Conservation (phyloP, 2,797 vertebrate species). For the Columba guinea region DNA sequence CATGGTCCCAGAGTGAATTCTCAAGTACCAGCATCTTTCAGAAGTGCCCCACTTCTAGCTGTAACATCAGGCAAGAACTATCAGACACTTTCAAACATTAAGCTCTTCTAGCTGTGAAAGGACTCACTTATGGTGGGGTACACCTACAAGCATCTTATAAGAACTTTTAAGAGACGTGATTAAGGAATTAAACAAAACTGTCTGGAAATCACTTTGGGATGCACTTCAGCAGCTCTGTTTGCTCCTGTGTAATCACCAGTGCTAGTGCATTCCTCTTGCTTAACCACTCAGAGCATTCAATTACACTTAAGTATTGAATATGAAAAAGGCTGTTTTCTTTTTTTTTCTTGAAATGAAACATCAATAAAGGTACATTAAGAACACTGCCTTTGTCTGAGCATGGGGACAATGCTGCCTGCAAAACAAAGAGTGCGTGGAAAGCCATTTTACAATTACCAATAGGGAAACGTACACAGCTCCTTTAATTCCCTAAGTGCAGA, state of each 20-base stretch:
- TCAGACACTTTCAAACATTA: not conserved
- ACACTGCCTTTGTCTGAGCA: not conserved
- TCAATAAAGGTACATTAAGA: not conserved
- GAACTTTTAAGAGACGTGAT: not conserved
- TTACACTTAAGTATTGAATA: not conserved
- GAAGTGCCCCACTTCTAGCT: not conserved
- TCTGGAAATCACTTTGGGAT: not conserved
- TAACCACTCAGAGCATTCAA: fast-evolving
- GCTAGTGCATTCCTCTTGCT: not conserved
- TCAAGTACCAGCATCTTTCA: not conserved
- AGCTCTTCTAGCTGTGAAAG: not conserved
- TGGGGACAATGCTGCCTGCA: not conserved
- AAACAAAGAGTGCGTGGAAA: slow-evolving; percentile 8
- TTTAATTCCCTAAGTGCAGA: not conserved
- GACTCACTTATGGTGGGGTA: not conserved
- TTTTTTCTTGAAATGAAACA: not conserved
- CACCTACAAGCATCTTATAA: fast-evolving
- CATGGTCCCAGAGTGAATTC: not conserved
- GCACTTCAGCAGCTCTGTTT: not conserved
- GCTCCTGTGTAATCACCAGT: not conserved
- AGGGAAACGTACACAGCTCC: fast-evolving
- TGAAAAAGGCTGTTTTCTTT: fast-evolving
- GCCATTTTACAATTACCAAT: not conserved
- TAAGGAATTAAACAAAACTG: not conserved
- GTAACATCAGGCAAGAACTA: not conserved